These are phyloP conservation scores for Patiria miniata DNA, from an alignment of 35 echinoderm and acorn worm species.

Conservation along the genomic window DNA sequence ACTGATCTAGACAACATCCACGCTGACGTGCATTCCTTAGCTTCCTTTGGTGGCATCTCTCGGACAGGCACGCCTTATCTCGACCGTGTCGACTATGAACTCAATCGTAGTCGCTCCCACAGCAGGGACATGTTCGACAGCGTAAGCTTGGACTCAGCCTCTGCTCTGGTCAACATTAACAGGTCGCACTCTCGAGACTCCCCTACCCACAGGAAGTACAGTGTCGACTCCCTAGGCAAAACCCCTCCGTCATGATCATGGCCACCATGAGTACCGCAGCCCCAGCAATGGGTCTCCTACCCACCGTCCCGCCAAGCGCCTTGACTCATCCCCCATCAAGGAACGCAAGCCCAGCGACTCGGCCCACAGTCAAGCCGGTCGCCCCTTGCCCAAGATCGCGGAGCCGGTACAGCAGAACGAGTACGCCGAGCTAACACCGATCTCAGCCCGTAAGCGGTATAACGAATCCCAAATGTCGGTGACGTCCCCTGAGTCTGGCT, in stretches of 20 bases:
- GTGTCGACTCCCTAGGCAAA: constrained; percentile 6
- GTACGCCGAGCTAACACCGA: constrained; percentile 2
- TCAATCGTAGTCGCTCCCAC: not conserved
- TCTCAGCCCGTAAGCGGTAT: constrained; percentile 12
- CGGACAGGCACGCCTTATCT: constrained; percentile 9
- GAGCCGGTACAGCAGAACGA: not conserved
- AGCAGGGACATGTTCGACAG: constrained; percentile 26
- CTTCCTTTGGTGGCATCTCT: not conserved
- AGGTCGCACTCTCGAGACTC: not conserved
- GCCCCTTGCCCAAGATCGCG: not conserved
- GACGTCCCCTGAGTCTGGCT: not conserved
- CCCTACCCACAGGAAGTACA: not conserved
- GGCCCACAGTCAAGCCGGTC: not conserved
- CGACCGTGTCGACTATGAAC: constrained; percentile 17
- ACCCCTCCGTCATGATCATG: not conserved
- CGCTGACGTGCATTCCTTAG: constrained; percentile 9
- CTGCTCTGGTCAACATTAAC: not conserved
- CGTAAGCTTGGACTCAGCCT: not conserved
- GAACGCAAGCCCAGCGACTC: not conserved
- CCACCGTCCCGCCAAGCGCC: not conserved
- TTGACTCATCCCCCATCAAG: constrained; percentile 1
- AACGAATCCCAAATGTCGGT: not conserved
- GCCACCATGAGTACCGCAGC: not conserved
- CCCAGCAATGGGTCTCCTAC: not conserved
- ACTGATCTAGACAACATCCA: constrained; percentile 3